A percentile compares a stretch with the other conserved stretches of the same genome.
Evolutionary conservation across 2,888 invertebrate genomes (phyloP).

Genomic region (Meliscaeva auricollis): DNA sequence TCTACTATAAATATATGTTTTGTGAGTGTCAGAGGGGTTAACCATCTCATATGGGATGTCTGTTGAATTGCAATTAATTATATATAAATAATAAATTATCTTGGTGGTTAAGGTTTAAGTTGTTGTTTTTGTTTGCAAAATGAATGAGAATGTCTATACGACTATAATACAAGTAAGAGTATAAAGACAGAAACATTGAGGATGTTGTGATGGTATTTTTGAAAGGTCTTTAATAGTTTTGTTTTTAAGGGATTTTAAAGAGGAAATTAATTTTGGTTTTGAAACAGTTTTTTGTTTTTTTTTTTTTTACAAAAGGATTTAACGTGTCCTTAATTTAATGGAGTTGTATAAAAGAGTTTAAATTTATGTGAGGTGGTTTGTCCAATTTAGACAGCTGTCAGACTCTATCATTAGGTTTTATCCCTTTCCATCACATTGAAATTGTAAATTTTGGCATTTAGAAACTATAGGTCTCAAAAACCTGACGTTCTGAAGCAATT

Average conservation of each 20-base stretch:
- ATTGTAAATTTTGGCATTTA: too few species aligned
- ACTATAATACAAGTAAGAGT: neutral
- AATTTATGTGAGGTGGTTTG: neutral
- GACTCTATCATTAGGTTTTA: too few species aligned
- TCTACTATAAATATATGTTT: conserved; percentile 22
- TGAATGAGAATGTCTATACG: conserved; percentile 37
- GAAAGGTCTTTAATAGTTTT: conserved; percentile 42
- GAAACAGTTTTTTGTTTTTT: neutral
- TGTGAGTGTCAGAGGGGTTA: conserved; percentile 45
- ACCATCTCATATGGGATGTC: conserved; percentile 64
- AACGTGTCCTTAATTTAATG: neutral
- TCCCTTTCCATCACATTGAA: too few species aligned
- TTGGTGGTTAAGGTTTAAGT: conserved; percentile 48
- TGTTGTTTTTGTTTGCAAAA: conserved; percentile 24
- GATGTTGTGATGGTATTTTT: conserved; percentile 29
- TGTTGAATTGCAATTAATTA: conserved; percentile 73
- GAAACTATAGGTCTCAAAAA: too few species aligned
- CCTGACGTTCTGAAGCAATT: too few species aligned
- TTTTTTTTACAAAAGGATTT: neutral
- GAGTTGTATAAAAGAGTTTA: neutral
- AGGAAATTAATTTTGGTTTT: conserved; percentile 16
- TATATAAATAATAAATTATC: conserved; percentile 74
- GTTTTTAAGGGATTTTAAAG: conserved; percentile 28
- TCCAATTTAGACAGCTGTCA: too few species aligned
- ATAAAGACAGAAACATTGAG: neutral